These are phyloP conservation scores for Rattus norvegicus DNA, from an alignment of 2,113 vertebrate genomes.

Conservation along the genomic window DNA sequence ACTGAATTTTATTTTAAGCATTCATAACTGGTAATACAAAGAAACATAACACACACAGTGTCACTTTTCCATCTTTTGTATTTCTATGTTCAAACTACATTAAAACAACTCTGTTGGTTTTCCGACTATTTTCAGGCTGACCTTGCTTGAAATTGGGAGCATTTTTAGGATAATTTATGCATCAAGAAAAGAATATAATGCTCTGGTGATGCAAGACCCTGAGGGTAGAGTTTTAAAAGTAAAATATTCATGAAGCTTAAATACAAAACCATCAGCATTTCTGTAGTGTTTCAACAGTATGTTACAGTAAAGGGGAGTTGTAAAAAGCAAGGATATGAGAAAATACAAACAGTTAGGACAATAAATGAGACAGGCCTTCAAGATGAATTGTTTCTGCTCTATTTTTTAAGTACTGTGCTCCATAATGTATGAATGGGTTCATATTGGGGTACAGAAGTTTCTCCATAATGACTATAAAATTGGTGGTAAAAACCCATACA, in stretches of 20 bases:
- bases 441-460: neutral
- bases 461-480: conserved; percentile 44
- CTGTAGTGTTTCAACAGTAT: conserved; percentile 50
- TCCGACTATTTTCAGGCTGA: conserved; percentile 67
- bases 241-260: conserved; percentile 79
- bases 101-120: conserved; percentile 56
- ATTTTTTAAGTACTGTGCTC: conserved; percentile 2
- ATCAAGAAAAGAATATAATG: conserved; percentile 64
- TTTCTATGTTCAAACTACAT: conserved; percentile 59
- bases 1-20: conserved; percentile 60
- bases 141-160: conserved; percentile 70
- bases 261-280: conserved; percentile 62
- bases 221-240: conserved; percentile 67
- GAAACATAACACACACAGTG: conserved; percentile 37
- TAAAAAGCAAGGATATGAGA: conserved; percentile 57
- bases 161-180: conserved; percentile 76
- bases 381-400: conserved; percentile 19
- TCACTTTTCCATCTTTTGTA: conserved; percentile 43
- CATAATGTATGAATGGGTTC: neutral
- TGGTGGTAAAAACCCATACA: neutral
- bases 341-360: conserved; percentile 57
- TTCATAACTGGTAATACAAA: neutral
- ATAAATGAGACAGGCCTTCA: neutral
- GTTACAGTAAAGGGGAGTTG: conserved; percentile 22
- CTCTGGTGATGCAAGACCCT: conserved; percentile 66